Evolutionary conservation across 2,113 vertebrate genomes (phyloP), one percentile per base, ranked within the genome.

Genomic region (Epinephelus fuscoguttatus): DNA sequence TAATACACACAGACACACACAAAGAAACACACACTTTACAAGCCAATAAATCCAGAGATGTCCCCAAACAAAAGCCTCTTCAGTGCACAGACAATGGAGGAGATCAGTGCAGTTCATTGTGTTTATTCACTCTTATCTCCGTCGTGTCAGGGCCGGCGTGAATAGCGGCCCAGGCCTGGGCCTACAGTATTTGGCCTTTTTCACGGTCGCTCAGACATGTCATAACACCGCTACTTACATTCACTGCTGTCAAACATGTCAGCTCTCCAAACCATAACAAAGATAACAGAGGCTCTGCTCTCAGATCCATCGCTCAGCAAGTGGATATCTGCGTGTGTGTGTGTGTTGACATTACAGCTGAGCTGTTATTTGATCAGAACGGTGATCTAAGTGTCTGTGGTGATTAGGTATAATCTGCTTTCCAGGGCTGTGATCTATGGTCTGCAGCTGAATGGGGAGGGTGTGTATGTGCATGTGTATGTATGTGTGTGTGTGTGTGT

Each of bases 211-310:
- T 90, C 93, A 92, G 91, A 93, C 93, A 90, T 94, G 95, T 94
- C 95, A 94, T 92, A 95, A 94, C 93, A 91, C 81, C 25, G 89
- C 91, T 91, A 92, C 91, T 88, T 93, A 93, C 94, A 92, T 93
- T 75, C 84, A 87, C 80, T 74, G 76, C 92, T 93, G 93, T 95
- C 95, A 95, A 93, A 95, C 91, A 93, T 67, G 89, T 94, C 92
- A 91, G 81, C 87, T 91, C 82, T 81, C 61, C 87, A 90, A 92
- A 93, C 89, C 91, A 93, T 90, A 92, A 91, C 90, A 93, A 92
- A 93, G 92, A 94, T 94, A 94, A 94, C 90, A 91, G 62, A 90
- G 85, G 82, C 88, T 88, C 72, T 79, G 88, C 90, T 89, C 81
- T 86, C 88, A 92, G 75, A 90, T 79, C 84, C 90, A 80, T 92